Conservation (phyloP, 2,888 invertebrate species). For the Nephrotoma appendiculata region DNA sequence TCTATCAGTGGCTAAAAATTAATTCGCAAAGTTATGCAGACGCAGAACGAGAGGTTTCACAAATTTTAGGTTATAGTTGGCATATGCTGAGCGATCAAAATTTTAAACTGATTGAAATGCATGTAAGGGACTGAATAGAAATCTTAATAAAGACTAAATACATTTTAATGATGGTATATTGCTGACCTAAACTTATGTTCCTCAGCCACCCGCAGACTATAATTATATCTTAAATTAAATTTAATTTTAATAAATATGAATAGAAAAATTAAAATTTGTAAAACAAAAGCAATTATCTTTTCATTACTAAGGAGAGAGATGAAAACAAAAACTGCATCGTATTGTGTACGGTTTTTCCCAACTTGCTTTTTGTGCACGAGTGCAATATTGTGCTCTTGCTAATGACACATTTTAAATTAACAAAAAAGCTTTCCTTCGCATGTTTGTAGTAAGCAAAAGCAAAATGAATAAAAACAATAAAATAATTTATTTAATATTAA, state of each 20-base stretch:
- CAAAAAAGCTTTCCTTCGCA: neutral
- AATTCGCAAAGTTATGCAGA: constrained; percentile 46
- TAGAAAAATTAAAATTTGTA: neutral
- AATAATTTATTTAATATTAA: neutral
- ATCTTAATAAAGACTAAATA: neutral
- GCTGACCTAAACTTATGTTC: neutral
- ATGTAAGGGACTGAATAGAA: constrained; percentile 17
- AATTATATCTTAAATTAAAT: neutral
- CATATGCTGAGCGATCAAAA: constrained; percentile 47
- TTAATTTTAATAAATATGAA: neutral
- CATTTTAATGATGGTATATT: neutral
- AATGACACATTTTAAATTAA: neutral
- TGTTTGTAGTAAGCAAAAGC: neutral
- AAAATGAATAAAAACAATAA: neutral
- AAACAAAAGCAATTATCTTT: neutral
- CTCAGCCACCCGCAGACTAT: neutral
- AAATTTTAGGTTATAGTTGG: constrained; percentile 53
- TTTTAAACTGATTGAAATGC: constrained; percentile 37
- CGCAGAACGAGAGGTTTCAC: constrained; percentile 53
- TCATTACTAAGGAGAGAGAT: neutral
- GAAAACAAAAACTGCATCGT: neutral
- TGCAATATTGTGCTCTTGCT: neutral
- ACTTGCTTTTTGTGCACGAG: neutral
- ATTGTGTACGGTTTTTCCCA: neutral
- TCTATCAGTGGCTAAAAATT: constrained; percentile 46